Percentiles rank a stretch among this genome's conserved stretches.
phyloP scores from a whole-genome alignment of 2,113 vertebrate genomes.

The Scophthalmus maximus region DNA sequence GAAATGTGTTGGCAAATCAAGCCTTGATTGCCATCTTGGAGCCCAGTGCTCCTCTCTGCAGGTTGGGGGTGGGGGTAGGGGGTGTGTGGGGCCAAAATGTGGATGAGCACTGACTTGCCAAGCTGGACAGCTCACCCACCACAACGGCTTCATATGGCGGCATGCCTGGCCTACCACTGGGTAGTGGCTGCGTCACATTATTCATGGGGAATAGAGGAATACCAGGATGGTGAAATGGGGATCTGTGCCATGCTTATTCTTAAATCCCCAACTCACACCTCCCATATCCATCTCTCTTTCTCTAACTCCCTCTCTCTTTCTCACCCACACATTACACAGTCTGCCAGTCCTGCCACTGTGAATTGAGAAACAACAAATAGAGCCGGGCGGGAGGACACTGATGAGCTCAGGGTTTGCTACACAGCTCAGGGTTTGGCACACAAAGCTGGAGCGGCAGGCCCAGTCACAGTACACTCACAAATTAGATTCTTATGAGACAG shows the following conservation, averaged over 20 bases:
- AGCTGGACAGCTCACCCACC: slow-evolving; percentile 80
- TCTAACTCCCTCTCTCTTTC: slow-evolving; percentile 44
- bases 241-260: slow-evolving; percentile 88
- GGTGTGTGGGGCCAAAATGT: slow-evolving; percentile 71
- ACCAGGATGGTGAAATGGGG: slow-evolving; percentile 77
- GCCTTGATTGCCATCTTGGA: slow-evolving; percentile 99
- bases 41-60: slow-evolving; percentile 91
- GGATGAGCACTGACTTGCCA: slow-evolving; percentile 81
- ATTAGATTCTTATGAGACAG: slow-evolving; percentile 33
- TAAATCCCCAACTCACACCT: slow-evolving; percentile 77
- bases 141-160: slow-evolving; percentile 88
- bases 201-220: slow-evolving; percentile 82
- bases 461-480: slow-evolving; percentile 29
- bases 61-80: slow-evolving; percentile 88
- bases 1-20: slow-evolving; percentile 99
- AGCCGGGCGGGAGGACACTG: slow-evolving; percentile 62
- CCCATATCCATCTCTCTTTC: slow-evolving; percentile 34
- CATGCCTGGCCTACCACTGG: slow-evolving; percentile 89
- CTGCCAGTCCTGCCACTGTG: slow-evolving; percentile 87
- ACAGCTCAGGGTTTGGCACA: slow-evolving; percentile 59
- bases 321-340: slow-evolving; percentile 85
- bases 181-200: slow-evolving; percentile 89
- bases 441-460: slow-evolving; percentile 35
- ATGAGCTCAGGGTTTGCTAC: slow-evolving; percentile 66
- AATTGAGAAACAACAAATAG: slow-evolving; percentile 73